Percentiles rank a stretch among this genome's conserved stretches.
Evolutionary conservation across 2,113 vertebrate species (phyloP).

Genomic region (Notarius lentiginosus): DNA sequence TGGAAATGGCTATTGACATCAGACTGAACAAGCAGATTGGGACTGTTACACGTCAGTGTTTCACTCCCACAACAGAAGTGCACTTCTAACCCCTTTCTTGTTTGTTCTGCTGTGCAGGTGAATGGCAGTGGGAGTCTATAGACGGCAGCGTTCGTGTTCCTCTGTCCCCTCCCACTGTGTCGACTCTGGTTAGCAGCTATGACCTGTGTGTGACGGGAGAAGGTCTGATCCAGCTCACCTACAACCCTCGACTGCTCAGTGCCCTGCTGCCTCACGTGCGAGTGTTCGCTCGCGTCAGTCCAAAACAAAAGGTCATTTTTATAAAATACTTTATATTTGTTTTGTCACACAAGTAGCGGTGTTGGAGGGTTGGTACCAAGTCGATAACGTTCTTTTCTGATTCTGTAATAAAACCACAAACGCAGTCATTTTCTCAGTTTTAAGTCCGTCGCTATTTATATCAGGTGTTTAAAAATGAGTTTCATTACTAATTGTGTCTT

Average conservation of each 20-base stretch:
- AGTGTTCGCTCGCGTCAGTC: slow-evolving; percentile 78
- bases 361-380: background rate
- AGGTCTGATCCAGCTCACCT: slow-evolving; percentile 77
- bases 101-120: slow-evolving; percentile 65
- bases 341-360: background rate
- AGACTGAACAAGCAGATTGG: too few relatives aligned
- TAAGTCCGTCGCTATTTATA: background rate
- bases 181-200: slow-evolving; percentile 68
- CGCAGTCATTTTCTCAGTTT: background rate
- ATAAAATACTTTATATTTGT: background rate
- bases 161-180: slow-evolving; percentile 61
- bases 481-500: background rate
- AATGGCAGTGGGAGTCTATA: slow-evolving; percentile 86
- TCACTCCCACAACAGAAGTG: too few relatives aligned
- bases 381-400: background rate
- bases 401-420: background rate
- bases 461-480: background rate
- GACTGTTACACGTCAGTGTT: too few relatives aligned
- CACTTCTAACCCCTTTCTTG: too few relatives aligned
- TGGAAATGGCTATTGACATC: too few relatives aligned
- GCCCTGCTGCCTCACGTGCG: slow-evolving; percentile 71
- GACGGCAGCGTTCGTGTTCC: slow-evolving; percentile 73
- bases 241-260: slow-evolving; percentile 64
- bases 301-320: slow-evolving; percentile 75
- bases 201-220: slow-evolving; percentile 92